Base-by-base conservation (phyloP, 2,888 invertebrate species). In the Amblyjoppa proteus region DNA sequence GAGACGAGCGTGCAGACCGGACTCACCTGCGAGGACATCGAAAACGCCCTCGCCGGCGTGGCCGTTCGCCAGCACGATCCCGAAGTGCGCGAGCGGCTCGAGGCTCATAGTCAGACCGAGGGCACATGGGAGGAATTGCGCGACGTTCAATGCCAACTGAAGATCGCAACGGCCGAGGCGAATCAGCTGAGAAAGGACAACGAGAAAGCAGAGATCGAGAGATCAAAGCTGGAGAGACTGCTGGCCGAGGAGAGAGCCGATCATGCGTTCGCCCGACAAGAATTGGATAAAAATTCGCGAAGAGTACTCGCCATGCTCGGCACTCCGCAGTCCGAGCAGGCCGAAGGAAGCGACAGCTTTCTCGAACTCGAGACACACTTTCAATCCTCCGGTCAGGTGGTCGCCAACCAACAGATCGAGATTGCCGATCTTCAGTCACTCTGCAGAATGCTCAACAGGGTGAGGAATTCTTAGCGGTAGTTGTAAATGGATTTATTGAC, bases 1-100 rank as follows among this genome's bases (percentile, higher is more conserved):
- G 98, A 98, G 94, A 97, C 96, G 51, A 95, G 96, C 70, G 95
- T 96, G 16, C 98, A 98, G 93, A 98, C 98, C 0, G 97, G 97
- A 34, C 94, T 98, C 74, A 96, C 97, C 0, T 96, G 96, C 77
- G 94, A 94, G 2, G 98, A 98, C 91, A 95, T 98, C 34, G 97
- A 97, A 87, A 96, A 96, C 25, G 96, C 96, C 5, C 94, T 97
- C 75, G 95, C 96, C 0, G 97, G 97, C 1, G 92, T 93, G 5
- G 90, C 92, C 0, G 90, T 94, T 1, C 93, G 94, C 2, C 87
- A 93, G 11, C 88, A 90, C 2, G 93, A 93, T 41, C 91, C 93
- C 2, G 92, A 92, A 16, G 90, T 90, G 16, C 94, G 94, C 0
- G 96, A 96, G 56, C 95, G 95, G 88, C 93, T 90, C 41, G 93